Percentiles rank a stretch among this genome's conserved stretches.
These are phyloP conservation scores for Rachycentron canadum DNA, from an alignment of 2,797 vertebrate genomes.

Conservation along the genomic window DNA sequence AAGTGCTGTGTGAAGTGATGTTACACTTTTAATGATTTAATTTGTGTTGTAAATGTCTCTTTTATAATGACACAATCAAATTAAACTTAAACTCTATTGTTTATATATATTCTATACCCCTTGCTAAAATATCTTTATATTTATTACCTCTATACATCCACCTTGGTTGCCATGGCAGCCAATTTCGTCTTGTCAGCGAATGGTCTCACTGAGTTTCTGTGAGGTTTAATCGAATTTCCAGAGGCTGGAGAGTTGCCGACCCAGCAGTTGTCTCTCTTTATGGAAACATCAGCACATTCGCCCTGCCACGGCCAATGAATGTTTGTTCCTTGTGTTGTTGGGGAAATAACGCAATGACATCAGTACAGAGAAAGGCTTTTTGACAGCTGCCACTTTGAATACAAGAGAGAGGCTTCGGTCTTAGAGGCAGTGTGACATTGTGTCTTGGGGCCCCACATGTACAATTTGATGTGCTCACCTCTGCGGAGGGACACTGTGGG, in stretches of 20 bases:
- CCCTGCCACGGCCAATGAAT: constrained; percentile 57
- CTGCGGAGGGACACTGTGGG: constrained; percentile 35
- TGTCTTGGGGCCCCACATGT: constrained; percentile 35
- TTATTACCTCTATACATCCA: constrained; percentile 36
- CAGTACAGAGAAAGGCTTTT: constrained; percentile 56
- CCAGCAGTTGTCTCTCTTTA: constrained; percentile 71
- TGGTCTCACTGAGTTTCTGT: constrained; percentile 54
- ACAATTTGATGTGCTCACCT: constrained; percentile 47
- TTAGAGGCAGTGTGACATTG: constrained; percentile 59
- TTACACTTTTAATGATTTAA: not conserved
- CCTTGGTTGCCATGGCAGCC: constrained; percentile 70
- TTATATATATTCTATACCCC: not conserved
- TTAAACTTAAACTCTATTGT: constrained; percentile 1
- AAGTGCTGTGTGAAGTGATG: not conserved
- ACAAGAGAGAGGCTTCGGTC: constrained; percentile 31
- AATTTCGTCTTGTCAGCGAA: constrained; percentile 52
- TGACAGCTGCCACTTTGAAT: constrained; percentile 77
- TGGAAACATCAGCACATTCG: constrained; percentile 76
- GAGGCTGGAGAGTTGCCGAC: constrained; percentile 69
- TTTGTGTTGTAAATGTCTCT: not conserved
- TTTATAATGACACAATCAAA: not conserved
- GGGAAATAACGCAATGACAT: constrained; percentile 62
- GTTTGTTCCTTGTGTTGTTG: constrained; percentile 47
- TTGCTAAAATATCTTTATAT: constrained; percentile 20
- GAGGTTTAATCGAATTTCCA: constrained; percentile 71